Base-by-base conservation (phyloP, 2,888 invertebrate species). In the Linnaemya vulpina region DNA sequence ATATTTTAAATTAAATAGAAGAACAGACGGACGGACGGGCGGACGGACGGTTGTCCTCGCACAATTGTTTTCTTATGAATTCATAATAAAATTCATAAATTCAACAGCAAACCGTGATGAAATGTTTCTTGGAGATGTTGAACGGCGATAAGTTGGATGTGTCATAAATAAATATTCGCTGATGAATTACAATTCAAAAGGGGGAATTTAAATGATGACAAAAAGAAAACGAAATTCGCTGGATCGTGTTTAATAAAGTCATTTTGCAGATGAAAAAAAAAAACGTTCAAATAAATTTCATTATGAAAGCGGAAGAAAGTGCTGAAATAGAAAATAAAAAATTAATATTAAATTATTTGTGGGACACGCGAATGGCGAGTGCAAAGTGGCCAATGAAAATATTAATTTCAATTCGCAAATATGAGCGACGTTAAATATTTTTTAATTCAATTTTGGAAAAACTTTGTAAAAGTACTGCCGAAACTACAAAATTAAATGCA, bases 111-210 rank as follows among this genome's bases (percentile, higher is more conserved):
- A n/a, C 46, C 22, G 43, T 68, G 81, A 75, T 81, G 30, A 81
- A 73, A 76, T 71, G 60, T 68, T 65, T 25, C 11, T 49, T 10
- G 11, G 25, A 67, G 76, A 80, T 76, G 60, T 76, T 63, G 40
- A 49, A 63, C 15, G 51, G 77, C 62, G 77, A 84, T 84, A 81
- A 77, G 20, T 55, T 68, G 15, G 30, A 76, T 81, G 73, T 84
- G 84, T 81, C 84, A 84, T 74, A 84, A 84, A 84, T 84, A 80
- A 80, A 80, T 84, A 80, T 63, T 77, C 63, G 30, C 38, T 53
- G 71, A 58, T 67, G 78, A 63, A 46, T 79, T 22, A 22, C 13
- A 53, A 46, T 62, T 20, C 13, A 51, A 38, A n/a, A 13, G 8
- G 30, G 38, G 25, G 4, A 30, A 60, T 0, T 25, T 3, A 51